Percentiles rank a stretch among this genome's conserved stretches.
phyloP scores from a whole-genome alignment of 2,888 invertebrate genomes.

The Andrena dorsata region DNA sequence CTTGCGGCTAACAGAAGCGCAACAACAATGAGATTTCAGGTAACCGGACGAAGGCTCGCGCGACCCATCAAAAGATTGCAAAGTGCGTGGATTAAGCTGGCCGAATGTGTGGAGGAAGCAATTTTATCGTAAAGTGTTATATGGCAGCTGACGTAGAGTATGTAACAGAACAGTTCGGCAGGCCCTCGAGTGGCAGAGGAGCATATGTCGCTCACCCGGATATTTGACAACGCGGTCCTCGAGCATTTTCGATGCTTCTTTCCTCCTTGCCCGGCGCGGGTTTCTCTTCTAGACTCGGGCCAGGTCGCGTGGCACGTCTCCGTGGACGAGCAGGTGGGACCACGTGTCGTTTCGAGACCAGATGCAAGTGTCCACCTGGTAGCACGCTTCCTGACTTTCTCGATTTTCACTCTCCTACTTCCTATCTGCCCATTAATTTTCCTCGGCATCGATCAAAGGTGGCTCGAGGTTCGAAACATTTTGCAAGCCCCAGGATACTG shows the following conservation, averaged over 20 bases:
- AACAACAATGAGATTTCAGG: not conserved
- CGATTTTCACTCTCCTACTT: not conserved
- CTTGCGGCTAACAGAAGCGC: not conserved
- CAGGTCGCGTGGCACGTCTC: not conserved
- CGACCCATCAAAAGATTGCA: not conserved
- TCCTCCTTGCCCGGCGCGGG: slow-evolving; percentile 11
- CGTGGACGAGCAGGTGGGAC: slow-evolving; percentile 9
- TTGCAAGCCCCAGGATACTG: not conserved
- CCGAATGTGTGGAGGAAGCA: not conserved
- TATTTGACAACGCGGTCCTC: not conserved
- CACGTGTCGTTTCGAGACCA: slow-evolving; percentile 6
- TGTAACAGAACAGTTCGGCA: slow-evolving; percentile 14
- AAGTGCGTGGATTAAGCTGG: not conserved
- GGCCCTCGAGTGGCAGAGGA: slow-evolving; percentile 14
- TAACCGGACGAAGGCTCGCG: too few species aligned
- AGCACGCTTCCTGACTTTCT: not conserved
- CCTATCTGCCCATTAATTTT: not conserved
- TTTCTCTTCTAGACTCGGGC: not conserved
- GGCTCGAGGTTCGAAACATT: not conserved
- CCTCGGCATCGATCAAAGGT: not conserved
- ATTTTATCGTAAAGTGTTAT: not conserved
- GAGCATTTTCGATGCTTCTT: slow-evolving; percentile 33
- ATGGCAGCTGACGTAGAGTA: not conserved
- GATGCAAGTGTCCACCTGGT: slow-evolving; percentile 16
- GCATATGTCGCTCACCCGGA: slow-evolving; percentile 28